Evolutionary conservation across 2,113 vertebrate genomes (phyloP).

Genomic region (Perca flavescens): DNA sequence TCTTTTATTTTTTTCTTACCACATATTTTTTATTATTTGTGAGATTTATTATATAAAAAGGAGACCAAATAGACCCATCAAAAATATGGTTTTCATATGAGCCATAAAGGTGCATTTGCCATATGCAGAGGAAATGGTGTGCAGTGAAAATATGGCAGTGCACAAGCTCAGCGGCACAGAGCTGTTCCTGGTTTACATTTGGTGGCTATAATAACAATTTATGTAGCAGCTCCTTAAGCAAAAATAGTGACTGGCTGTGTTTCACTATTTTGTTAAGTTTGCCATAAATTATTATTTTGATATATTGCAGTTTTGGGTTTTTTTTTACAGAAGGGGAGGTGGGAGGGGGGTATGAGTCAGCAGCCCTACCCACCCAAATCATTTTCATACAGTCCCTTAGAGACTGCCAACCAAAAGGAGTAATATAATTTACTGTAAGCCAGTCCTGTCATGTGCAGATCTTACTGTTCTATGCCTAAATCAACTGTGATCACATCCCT

Average conservation of each 20-base stretch:
- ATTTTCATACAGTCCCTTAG: constrained; percentile 35
- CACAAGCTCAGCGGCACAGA: neutral
- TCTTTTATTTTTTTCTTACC: constrained; percentile 4
- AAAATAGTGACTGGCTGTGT: neutral
- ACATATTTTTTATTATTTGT: constrained; percentile 14
- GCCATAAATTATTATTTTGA: neutral
- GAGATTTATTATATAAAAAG: constrained; percentile 30
- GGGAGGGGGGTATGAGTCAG: neutral
- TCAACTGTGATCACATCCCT: constrained; percentile 56
- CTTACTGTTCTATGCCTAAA: constrained; percentile 42
- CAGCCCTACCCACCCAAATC: neutral
- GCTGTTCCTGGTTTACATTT: constrained; percentile 20
- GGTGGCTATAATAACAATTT: constrained; percentile 21
- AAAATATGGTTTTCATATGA: constrained; percentile 23
- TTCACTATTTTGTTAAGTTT: neutral
- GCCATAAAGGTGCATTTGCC: constrained; percentile 19
- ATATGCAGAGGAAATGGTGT: constrained; percentile 22
- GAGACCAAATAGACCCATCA: constrained; percentile 31
- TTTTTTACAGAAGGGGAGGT: neutral
- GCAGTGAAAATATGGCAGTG: neutral
- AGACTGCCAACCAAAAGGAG: constrained; percentile 20
- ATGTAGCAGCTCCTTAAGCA: neutral
- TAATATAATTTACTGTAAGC: constrained; percentile 47
- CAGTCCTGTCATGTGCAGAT: constrained; percentile 37
- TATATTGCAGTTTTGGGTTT: neutral